Base-by-base conservation (phyloP, 2,113 vertebrate genomes). In the Seriola rivoliana region DNA sequence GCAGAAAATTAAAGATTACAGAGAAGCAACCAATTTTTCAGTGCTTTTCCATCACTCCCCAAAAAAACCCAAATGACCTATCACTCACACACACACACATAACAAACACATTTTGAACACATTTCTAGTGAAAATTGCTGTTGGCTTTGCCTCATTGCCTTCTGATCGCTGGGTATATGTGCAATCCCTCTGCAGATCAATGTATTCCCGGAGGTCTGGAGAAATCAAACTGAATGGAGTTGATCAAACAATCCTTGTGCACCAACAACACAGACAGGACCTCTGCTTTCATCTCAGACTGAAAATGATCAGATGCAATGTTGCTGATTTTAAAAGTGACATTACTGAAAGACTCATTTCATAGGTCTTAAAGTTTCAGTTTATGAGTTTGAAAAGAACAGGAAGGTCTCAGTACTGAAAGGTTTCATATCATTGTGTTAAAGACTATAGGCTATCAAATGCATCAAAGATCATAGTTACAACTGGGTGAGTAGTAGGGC, bases 91-190 rank as follows among this genome's bases (percentile, higher is more conserved):
- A 32, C 70, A 71, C 19, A 55, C 64, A 64, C 58, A 58, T 7
- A 21, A 58, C 69, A 55, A 29, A 21, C 29, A 70, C 67, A 81
- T 82, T 78, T 71, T 58, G 71, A 40, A 21, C 38, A 70, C 64
- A 77, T 84, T 78, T 68, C 65, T 75, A 48, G 48, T 63, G 55
- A 82, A 82, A 84, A 85, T 64, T 80, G 80, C 82, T 80, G 63
- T 48, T 32, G 60, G 82, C 83, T 83, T 81, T 60, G 92, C 80
- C 81, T 93, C 92, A 93, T 91, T 93, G 88, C 69, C 65, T 83
- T 75, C 89, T 88, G 84, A 94, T 87, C 78, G 86, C 75, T 78
- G 80, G 71, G 62, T 36, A 59, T 89, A 75, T 71, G 82, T 79
- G 81, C 86, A 71, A 52, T 83, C 82, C 69, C 70, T 76, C 73